Base-by-base conservation (phyloP, 2,888 invertebrate species). In the Microplitis deprimator region DNA sequence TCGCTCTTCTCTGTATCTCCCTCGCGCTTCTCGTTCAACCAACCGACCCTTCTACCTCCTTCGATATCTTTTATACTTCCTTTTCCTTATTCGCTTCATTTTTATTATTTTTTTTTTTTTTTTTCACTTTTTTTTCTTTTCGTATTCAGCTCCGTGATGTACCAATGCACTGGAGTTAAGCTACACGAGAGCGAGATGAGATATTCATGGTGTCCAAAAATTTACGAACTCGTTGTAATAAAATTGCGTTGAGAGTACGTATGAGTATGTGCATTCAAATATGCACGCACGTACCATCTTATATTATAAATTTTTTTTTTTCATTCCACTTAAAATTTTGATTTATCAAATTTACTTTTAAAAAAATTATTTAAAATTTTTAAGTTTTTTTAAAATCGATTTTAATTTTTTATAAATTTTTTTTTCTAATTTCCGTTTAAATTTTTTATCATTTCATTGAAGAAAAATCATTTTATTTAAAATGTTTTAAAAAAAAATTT, bases 161-260 rank as follows among this genome's bases (percentile, higher is more conserved):
- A 50, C 50, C 38, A 40, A 38, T 50, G 50, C 50, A 10, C 50
- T 13, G 50, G 10, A 50, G 50, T 50, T 50, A 50, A 50, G 50
- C 50, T 13, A 50, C 13, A 50, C 60, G 60, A 69, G 69, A 29
- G 17, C 60, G 39, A 50, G 20, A 59, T 50, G 50, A 76, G 61
- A 76, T 67, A 76, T 76, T 76, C 67, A 76, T 65, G 39, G 71
- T 50, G 76, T 71, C 64, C 76, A 81, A 80, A 81, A 80, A 79
- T 77, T 80, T 77, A 81, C 78, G 77, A 76, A 76, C 79, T 76
- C 81, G 76, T 60, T 60, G 76, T 71, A 76, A 76, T 76, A 76
- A 76, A 76, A 71, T 76, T 76, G 71, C 76, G 17, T 68, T 29
- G 64, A 76, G 76, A 67, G 50, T 40, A 16, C 62, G 50, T 62